Base-by-base conservation (phyloP, 2,113 vertebrate species). In the Blennius ocellaris region DNA sequence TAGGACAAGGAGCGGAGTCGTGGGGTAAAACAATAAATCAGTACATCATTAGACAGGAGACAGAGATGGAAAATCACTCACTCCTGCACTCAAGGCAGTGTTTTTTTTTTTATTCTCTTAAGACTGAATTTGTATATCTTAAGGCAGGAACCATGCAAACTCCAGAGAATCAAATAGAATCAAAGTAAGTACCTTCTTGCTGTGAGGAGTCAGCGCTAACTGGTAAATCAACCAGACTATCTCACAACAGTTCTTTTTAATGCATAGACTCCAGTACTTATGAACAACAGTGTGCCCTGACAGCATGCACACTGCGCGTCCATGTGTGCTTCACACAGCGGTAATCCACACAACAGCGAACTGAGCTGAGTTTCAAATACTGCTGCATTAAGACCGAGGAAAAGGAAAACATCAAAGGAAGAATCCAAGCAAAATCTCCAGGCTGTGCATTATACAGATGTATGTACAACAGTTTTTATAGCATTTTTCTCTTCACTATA, bases 221-320 rank as follows among this genome's bases (percentile, higher is more conserved):
- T 50, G 48, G 63, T 52, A 40, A 75, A 21, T 74, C 60, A 69
- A 30, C 63, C 50, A 67, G 38, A 12, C 38, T 54, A 57, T 59
- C 81, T 79, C 41, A 39, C 16, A 79, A 71, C 64, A 72, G 11
- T 59, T 49, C 54, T 41, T 37, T 62, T 71, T 84, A 66, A 16
- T 53, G 66, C 58, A 52, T 54, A 57, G 54, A 64, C 41, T 36
- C 8, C 62, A 41, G 14, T 72, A 43, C 69, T 76, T 61, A 48
- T 44, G 37, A 72, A 71, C 37, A 65, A 43, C 6, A 60, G 53
- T 8, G 43, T 57, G 49, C 59, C 6, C n/a, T 81, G 70, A 69
- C 62, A 53, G 15, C 11, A 1, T 60, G 54, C 6, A 37, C 49
- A 50, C 6, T 12, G 0, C 3, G 4, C 5, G 1, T 72, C 37